Percentiles rank a stretch among this genome's conserved stretches.
These are phyloP conservation scores for Alligator sinensis DNA, from an alignment of 2,113 vertebrate species.

Conservation along the genomic window DNA sequence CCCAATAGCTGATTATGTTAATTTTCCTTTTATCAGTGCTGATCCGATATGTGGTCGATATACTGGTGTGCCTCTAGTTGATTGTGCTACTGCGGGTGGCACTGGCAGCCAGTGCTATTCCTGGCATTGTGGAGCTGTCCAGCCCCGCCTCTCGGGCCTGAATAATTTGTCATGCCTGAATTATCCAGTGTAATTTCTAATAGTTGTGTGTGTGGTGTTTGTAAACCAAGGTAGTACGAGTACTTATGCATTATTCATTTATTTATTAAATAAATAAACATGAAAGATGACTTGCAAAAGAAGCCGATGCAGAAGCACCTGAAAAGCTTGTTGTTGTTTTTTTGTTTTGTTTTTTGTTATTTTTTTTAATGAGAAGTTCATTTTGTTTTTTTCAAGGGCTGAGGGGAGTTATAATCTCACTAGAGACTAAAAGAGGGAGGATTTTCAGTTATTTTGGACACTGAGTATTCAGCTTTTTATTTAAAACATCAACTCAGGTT, in stretches of 20 bases:
- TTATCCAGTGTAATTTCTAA: neutral
- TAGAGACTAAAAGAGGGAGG: neutral
- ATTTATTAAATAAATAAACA: rapidly evolving
- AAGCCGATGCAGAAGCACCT: neutral
- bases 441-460: neutral
- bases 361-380: neutral
- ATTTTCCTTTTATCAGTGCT: too few species aligned
- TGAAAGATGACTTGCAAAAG: neutral
- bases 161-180: rapidly evolving
- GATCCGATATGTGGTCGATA: too few species aligned
- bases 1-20: too few species aligned
- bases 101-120: too few species aligned
- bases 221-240: neutral
- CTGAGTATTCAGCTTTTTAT: neutral
- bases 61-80: too few species aligned
- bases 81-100: too few species aligned
- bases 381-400: rapidly evolving
- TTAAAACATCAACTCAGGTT: neutral
- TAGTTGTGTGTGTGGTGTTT: neutral
- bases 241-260: rapidly evolving
- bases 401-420: rapidly evolving
- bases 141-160: too few species aligned
- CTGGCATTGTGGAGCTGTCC: too few species aligned
- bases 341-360: neutral
- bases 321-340: too few species aligned